Conservation (phyloP, 2,797 vertebrate genomes). For the Pitangus sulphuratus region DNA sequence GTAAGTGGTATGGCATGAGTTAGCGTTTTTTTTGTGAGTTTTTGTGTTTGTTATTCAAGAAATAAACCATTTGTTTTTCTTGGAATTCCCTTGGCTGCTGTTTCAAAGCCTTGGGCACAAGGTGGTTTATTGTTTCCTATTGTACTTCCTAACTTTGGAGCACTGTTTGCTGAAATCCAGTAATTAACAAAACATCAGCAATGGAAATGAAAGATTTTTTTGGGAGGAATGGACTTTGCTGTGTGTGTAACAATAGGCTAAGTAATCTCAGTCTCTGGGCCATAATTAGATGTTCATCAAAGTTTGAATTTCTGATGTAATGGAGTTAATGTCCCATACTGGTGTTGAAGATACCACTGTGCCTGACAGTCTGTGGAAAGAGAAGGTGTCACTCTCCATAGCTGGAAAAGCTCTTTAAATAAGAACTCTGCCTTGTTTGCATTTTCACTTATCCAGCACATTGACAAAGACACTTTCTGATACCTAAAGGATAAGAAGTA, state of each 20-base stretch:
- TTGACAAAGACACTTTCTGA: not conserved
- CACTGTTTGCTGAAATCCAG: not conserved
- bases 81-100: not conserved
- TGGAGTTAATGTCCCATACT: not conserved
- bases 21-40: not conserved
- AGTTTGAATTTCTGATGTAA: not conserved
- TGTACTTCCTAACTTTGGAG: not conserved
- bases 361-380: not conserved
- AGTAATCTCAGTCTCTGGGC: not conserved
- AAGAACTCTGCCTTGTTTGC: not conserved
- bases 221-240: not conserved
- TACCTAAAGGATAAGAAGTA: not conserved
- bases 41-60: not conserved
- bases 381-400: not conserved
- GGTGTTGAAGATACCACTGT: not conserved
- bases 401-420: not conserved
- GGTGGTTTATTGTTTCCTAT: not conserved
- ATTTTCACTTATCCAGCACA: not conserved
- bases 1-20: not conserved
- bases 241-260: not conserved
- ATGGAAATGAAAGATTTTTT: not conserved
- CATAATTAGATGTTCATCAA: not conserved
- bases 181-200: not conserved
- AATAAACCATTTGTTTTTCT: not conserved
- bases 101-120: not conserved